A percentile compares a stretch with the other conserved stretches of the same genome.
These are phyloP conservation scores for Gari tellinella DNA, from an alignment of 2,888 invertebrate genomes.

Conservation along the genomic window DNA sequence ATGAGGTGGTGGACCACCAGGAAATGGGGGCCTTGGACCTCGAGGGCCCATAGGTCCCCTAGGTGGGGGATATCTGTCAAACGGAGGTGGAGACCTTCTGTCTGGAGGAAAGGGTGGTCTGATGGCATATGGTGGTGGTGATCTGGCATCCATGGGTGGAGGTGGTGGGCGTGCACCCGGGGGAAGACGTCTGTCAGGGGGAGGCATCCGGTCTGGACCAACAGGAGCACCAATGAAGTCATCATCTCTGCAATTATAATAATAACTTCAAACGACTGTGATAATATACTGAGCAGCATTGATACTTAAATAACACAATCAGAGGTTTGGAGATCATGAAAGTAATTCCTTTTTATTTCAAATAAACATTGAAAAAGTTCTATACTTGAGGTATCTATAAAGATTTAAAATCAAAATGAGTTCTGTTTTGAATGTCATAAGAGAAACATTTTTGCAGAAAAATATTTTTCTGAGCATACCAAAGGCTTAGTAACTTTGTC, in stretches of 20 bases:
- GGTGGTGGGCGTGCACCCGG: conserved; percentile 62
- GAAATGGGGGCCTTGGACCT: conserved; percentile 57
- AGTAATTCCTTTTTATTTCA: too few relatives aligned
- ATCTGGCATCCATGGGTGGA: conserved; percentile 54
- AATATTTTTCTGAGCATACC: too few relatives aligned
- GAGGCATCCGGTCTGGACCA: conserved; percentile 56
- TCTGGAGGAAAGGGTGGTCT: conserved; percentile 62
- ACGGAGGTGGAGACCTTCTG: conserved; percentile 70
- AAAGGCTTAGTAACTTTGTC: too few relatives aligned
- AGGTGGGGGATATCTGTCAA: conserved; percentile 67
- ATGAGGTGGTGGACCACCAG: conserved; percentile 58
- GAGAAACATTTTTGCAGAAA: too few relatives aligned
- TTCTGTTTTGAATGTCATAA: too few relatives aligned
- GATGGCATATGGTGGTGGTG: conserved; percentile 67
- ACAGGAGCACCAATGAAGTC: conserved; percentile 61
- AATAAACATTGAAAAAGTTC: too few relatives aligned
- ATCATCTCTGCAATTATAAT: conserved; percentile 55
- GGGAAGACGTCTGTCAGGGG: conserved; percentile 54
- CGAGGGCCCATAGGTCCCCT: conserved; percentile 59
- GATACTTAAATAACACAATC: too few relatives aligned
- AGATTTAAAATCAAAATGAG: too few relatives aligned
- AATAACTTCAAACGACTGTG: not conserved
- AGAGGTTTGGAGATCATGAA: too few relatives aligned
- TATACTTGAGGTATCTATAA: too few relatives aligned
- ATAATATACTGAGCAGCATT: too few relatives aligned